These are phyloP conservation scores for Chloebia gouldiae DNA, from an alignment of 2,113 vertebrate genomes.

Conservation along the genomic window DNA sequence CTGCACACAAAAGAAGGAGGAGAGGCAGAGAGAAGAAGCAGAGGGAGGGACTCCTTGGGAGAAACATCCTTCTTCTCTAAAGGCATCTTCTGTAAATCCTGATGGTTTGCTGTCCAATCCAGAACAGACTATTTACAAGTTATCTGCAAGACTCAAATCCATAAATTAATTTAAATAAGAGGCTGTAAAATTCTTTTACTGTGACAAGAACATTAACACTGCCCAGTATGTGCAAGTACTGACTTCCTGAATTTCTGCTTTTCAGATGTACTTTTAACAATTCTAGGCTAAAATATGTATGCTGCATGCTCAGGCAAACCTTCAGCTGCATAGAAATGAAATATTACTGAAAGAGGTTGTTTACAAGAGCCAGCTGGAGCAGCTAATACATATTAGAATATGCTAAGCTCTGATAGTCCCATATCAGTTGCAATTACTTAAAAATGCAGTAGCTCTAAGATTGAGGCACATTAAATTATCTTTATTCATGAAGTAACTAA, in stretches of 20 bases:
- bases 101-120: neutral
- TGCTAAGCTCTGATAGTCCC: slow-evolving; percentile 1
- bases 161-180: neutral
- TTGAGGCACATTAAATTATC: slow-evolving; percentile 23
- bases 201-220: neutral
- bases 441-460: slow-evolving; percentile 25
- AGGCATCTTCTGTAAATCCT: neutral
- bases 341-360: slow-evolving; percentile 40
- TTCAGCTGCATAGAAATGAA: slow-evolving; percentile 54
- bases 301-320: slow-evolving; percentile 14
- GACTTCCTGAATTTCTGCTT: neutral
- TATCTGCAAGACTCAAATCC: neutral
- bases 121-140: neutral
- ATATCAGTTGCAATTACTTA: slow-evolving; percentile 43
- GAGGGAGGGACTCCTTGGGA: neutral
- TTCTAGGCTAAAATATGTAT: slow-evolving; percentile 17
- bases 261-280: neutral
- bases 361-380: slow-evolving; percentile 25
- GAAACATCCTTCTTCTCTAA: neutral
- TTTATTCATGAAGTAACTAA: slow-evolving; percentile 25
- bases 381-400: slow-evolving; percentile 48
- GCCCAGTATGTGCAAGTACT: neutral
- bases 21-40: neutral
- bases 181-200: neutral
- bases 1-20: rapidly evolving